phyloP scores from a whole-genome alignment of 1,140 invertebrate species.

The Lepidurus couesii region DNA sequence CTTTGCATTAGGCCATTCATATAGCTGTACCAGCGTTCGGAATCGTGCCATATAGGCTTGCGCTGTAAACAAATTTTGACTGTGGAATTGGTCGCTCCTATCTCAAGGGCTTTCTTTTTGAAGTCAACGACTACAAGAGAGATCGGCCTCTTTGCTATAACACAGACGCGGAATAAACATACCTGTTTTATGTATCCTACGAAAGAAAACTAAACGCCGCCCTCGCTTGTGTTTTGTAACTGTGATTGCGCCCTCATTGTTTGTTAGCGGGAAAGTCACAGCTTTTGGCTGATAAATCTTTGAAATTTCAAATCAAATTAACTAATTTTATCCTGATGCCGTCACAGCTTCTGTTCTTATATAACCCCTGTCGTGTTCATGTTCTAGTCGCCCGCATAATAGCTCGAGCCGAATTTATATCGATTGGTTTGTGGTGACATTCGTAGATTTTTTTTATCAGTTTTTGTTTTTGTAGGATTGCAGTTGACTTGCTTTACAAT shows the following conservation, averaged over 20 bases:
- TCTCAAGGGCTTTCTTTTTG: too few species aligned
- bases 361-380: background rate
- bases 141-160: background rate
- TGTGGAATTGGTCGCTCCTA: background rate
- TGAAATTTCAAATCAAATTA: background rate
- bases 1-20: background rate
- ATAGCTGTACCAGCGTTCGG: background rate
- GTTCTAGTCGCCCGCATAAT: constrained; percentile 18
- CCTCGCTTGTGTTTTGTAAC: constrained; percentile 12
- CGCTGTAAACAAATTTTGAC: background rate
- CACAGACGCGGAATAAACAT: background rate
- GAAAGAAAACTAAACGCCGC: background rate
- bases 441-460: background rate
- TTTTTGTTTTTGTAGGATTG: background rate
- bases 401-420: background rate
- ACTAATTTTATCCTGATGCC: background rate
- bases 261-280: background rate
- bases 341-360: background rate
- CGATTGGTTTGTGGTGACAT: background rate
- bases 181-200: background rate
- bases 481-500: background rate
- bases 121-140: too few species aligned
- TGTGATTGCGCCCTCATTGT: background rate
- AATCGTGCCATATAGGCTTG: background rate
- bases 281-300: constrained; percentile 3